These are phyloP conservation scores for Schlechtendalia chinensis DNA, from an alignment of 1,140 invertebrate genomes.

Conservation along the genomic window DNA sequence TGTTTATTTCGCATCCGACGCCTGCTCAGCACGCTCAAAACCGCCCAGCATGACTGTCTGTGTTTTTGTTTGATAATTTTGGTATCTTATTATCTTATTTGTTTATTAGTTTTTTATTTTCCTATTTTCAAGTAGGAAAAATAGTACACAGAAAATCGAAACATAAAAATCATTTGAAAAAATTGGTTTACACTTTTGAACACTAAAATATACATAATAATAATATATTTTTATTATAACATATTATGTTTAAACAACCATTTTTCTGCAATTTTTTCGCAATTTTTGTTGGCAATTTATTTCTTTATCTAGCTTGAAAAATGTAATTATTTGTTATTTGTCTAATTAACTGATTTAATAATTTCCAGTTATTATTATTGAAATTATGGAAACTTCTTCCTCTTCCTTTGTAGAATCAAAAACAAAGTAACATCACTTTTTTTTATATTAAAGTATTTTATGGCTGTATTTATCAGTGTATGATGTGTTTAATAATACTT, in stretches of 20 bases:
- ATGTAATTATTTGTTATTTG: background rate
- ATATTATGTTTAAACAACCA: background rate
- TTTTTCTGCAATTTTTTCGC: background rate
- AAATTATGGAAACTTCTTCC: background rate
- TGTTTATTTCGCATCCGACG: conserved; percentile 49
- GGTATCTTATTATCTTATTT: conserved; percentile 46
- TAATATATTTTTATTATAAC: background rate
- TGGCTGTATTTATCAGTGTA: background rate
- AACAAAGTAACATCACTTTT: background rate
- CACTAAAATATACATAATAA: background rate
- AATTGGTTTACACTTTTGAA: background rate
- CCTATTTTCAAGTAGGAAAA: background rate
- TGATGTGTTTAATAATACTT: background rate
- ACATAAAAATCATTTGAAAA: background rate
- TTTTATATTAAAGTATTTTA: background rate
- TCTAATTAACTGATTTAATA: conserved; percentile 10
- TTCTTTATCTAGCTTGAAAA: background rate
- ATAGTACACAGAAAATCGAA: background rate
- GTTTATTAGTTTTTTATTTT: conserved; percentile 19
- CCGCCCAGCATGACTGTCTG: conserved; percentile 47
- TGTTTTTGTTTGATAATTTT: conserved; percentile 48
- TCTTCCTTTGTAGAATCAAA: background rate
- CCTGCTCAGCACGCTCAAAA: conserved; percentile 50
- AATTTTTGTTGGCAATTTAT: background rate
- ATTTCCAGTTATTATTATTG: background rate